Evolutionary conservation across 2,797 vertebrate species (phyloP).

Genomic region (Synanceia verrucosa): DNA sequence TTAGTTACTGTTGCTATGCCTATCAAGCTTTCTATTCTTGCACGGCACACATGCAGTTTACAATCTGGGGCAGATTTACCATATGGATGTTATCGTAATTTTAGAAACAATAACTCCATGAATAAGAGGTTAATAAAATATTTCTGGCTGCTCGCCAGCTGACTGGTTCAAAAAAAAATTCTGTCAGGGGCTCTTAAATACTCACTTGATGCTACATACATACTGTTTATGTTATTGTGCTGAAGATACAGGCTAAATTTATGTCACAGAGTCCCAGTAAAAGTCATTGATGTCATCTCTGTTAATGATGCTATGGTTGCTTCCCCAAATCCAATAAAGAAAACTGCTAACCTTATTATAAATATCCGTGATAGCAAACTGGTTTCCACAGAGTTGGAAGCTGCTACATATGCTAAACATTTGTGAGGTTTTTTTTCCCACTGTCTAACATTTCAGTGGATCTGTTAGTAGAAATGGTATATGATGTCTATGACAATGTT

Average conservation of each 20-base stretch:
- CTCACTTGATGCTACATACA: background rate
- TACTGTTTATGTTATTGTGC: background rate
- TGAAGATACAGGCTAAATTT: background rate
- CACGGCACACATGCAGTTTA: background rate
- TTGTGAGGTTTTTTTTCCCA: too few species aligned
- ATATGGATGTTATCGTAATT: background rate
- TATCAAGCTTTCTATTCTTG: background rate
- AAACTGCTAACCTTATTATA: too few species aligned
- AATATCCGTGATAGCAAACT: background rate
- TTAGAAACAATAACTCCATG: background rate
- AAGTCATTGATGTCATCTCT: background rate
- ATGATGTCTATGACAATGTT: too few species aligned
- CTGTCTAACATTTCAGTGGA: too few species aligned
- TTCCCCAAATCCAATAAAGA: background rate
- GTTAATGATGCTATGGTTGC: background rate
- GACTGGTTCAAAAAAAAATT: background rate
- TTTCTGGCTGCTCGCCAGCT: background rate
- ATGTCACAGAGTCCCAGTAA: background rate
- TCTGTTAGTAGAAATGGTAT: too few species aligned
- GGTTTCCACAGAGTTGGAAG: background rate
- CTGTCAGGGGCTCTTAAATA: background rate
- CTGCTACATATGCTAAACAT: too few species aligned
- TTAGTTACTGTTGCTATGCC: background rate
- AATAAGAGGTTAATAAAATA: background rate
- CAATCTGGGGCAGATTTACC: background rate